These are phyloP conservation scores for Unio delphinus DNA, from an alignment of 2,888 invertebrate species.

Conservation along the genomic window DNA sequence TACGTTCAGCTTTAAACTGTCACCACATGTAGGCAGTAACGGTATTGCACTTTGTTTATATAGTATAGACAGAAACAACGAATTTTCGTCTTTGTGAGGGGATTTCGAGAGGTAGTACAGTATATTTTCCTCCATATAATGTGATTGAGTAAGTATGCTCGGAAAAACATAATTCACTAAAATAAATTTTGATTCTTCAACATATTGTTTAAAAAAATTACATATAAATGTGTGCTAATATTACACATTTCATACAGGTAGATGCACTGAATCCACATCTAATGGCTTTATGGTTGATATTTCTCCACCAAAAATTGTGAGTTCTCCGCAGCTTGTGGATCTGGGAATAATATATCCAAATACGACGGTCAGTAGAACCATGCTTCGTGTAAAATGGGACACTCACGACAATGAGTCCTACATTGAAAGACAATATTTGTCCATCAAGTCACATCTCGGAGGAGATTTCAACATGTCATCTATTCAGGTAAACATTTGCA, in stretches of 20 bases:
- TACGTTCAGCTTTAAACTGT: no score
- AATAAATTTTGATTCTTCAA: no score
- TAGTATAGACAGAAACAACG: no score
- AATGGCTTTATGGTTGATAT: constrained; percentile 40
- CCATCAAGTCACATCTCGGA: constrained; percentile 28
- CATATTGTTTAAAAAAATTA: not conserved
- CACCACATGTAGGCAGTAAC: no score
- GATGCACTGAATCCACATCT: constrained; percentile 27
- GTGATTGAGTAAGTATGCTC: no score
- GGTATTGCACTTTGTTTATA: no score
- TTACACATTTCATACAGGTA: constrained; percentile 15
- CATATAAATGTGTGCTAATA: not conserved
- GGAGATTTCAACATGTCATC: constrained; percentile 34
- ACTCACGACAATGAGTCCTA: constrained; percentile 22
- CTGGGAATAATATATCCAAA: constrained; percentile 17
- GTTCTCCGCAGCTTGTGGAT: constrained; percentile 8
- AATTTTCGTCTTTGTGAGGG: no score
- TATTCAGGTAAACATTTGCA: constrained; percentile 15
- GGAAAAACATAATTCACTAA: no score
- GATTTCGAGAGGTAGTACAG: no score
- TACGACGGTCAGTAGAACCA: constrained; percentile 16
- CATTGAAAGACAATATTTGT: constrained; percentile 33
- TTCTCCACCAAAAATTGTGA: constrained; percentile 15
- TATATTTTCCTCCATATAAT: no score
- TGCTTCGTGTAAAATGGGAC: constrained; percentile 25